Evolutionary conservation across 1,140 invertebrate species (phyloP), one percentile per base, ranked within the genome.

Genomic region (Apis dorsata): DNA sequence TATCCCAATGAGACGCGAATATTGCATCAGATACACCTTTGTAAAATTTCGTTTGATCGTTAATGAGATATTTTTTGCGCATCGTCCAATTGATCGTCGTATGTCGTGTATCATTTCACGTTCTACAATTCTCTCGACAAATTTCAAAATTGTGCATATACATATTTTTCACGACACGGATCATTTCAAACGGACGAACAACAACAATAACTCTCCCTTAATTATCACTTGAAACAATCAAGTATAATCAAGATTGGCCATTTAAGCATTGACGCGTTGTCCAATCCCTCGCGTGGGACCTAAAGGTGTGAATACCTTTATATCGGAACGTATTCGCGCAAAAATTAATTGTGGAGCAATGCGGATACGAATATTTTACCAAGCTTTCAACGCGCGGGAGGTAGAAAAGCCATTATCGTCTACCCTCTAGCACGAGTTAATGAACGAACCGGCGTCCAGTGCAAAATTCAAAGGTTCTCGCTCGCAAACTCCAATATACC

Each of bases 331-430:
- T 70, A 82, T 77, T 82, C 57, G 74, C 15, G 74, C 57, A 77
- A 77, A 82, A 77, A 77, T 82, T 82, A 82, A 82, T 82, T 62
- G 57, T 53, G 24, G 2, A 62, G 13, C 55, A 55, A 2, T 19
- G 34, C 10, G 57, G 49, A 63, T 51, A 73, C 65, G 79, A 81
- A 81, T 81, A 81, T 81, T 81, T 81, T 69, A 44, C 21, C 65
- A 19, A n/a, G 74, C 73, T 77, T 77, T 82, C 49, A 69, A 11
- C 28, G 34, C 19, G 34, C 34, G 34, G 34, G 5, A n/a, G 44
- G 73, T 77, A 77, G 74, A 70, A 81, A 82, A 82, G 74, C 80
- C 73, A 82, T 82, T 82, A 82, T 82, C 80, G 55, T 69, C 65
- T 21, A 34, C 73, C 21, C 73, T 82, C 19, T 62, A 77, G 49